phyloP scores from a whole-genome alignment of 2,888 invertebrate species.

The Caenorhabditis wallacei region DNA sequence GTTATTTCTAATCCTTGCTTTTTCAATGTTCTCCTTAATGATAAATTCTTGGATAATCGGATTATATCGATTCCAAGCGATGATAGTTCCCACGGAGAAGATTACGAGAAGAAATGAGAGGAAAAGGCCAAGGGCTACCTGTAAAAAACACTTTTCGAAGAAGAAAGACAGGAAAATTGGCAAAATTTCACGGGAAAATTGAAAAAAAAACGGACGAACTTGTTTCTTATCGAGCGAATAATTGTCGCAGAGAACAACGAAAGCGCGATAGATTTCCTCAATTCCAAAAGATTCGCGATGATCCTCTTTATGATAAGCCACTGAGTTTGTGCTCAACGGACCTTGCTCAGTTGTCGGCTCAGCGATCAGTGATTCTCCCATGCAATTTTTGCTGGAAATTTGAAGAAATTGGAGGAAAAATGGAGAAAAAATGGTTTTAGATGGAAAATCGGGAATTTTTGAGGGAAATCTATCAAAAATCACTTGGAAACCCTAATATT shows the following conservation, averaged over 20 bases:
- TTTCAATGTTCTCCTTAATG: constrained; percentile 62
- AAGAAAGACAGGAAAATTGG: too few species aligned
- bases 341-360: constrained; percentile 41
- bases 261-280: constrained; percentile 31
- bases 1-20: constrained; percentile 31
- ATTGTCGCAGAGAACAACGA: constrained; percentile 59
- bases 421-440: not conserved
- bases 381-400: constrained; percentile 29
- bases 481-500: too few species aligned
- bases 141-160: constrained; percentile 38
- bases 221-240: constrained; percentile 68
- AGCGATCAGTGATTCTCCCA: constrained; percentile 49
- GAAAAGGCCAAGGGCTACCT: constrained; percentile 67
- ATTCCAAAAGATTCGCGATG: constrained; percentile 8
- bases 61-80: constrained; percentile 70
- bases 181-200: constrained; percentile 9
- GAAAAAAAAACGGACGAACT: constrained; percentile 36
- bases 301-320: constrained; percentile 26
- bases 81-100: constrained; percentile 46
- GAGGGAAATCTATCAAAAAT: too few species aligned
- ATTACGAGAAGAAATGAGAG: constrained; percentile 60
- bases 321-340: constrained; percentile 51
- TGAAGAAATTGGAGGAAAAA: not conserved
- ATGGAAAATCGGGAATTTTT: not conserved
- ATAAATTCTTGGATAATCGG: constrained; percentile 68